Conservation (phyloP, 2,113 vertebrate species). For the Triplophysa siluroides region DNA sequence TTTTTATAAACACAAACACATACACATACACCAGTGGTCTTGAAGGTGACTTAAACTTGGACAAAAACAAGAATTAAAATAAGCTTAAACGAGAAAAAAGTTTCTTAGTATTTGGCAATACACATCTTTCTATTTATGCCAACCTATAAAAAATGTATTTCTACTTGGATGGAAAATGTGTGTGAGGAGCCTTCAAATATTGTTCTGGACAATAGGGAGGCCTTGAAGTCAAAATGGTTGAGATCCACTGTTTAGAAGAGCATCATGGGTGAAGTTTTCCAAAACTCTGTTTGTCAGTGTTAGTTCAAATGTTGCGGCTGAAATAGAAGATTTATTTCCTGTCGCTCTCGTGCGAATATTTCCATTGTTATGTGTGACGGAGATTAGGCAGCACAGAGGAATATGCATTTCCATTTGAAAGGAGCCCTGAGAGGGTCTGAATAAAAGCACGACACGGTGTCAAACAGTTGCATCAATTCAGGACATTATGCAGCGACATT, state of each 20-base stretch:
- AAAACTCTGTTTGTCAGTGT: neutral
- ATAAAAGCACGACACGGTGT: conserved; percentile 33
- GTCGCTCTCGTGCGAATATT: neutral
- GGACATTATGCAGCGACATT: conserved; percentile 27
- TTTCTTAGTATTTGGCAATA: too few relatives aligned
- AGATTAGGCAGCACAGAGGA: conserved; percentile 25
- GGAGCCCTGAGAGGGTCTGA: conserved; percentile 29
- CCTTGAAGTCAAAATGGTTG: neutral
- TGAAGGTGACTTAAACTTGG: too few relatives aligned
- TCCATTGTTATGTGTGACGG: conserved; percentile 33
- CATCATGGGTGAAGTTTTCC: neutral
- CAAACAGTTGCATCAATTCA: conserved; percentile 32
- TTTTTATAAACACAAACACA: too few relatives aligned
- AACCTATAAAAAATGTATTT: too few relatives aligned
- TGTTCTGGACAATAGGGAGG: too few relatives aligned
- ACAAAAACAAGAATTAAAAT: too few relatives aligned
- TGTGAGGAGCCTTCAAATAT: too few relatives aligned
- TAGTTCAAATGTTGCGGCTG: neutral
- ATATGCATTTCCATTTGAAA: conserved; percentile 50
- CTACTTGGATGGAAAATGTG: too few relatives aligned
- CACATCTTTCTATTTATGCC: too few relatives aligned
- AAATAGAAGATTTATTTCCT: neutral
- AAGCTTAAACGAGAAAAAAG: too few relatives aligned
- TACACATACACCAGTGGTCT: too few relatives aligned
- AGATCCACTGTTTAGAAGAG: neutral